Percentiles rank a stretch among this genome's conserved stretches.
Evolutionary conservation across 2,113 vertebrate species (phyloP).

Genomic region (Phainopepla nitens): DNA sequence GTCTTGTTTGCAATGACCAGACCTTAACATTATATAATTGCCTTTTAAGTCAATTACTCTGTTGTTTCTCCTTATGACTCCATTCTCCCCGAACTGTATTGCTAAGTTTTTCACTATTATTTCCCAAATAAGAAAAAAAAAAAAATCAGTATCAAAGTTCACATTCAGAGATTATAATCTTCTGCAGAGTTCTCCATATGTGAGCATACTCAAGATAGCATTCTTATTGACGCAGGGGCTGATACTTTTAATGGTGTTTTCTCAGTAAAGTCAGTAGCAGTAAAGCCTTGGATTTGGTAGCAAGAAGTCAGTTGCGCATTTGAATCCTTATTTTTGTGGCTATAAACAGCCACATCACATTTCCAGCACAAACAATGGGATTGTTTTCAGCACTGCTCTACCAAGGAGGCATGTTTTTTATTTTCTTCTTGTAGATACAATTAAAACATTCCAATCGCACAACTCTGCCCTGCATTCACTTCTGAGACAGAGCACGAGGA

Average conservation of each 20-base stretch:
- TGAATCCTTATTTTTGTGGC: constrained; percentile 63
- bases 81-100: neutral
- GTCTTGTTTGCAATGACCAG: neutral
- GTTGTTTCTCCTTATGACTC: neutral
- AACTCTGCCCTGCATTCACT: constrained; percentile 20
- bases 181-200: neutral
- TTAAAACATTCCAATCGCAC: constrained; percentile 49
- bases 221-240: neutral
- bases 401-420: constrained; percentile 29
- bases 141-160: neutral
- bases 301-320: constrained; percentile 38
- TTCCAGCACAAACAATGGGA: constrained; percentile 34
- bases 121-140: neutral
- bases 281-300: constrained; percentile 27
- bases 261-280: constrained; percentile 35
- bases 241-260: constrained; percentile 17
- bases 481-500: constrained; percentile 44
- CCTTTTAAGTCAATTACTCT: neutral
- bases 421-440: constrained; percentile 50
- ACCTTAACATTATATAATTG: neutral
- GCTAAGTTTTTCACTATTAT: neutral
- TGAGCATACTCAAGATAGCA: neutral
- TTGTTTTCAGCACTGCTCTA: constrained; percentile 34
- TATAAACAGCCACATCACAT: constrained; percentile 54
- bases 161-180: neutral